phyloP scores from a whole-genome alignment of 2,113 vertebrate genomes.

The Notarius lentiginosus region DNA sequence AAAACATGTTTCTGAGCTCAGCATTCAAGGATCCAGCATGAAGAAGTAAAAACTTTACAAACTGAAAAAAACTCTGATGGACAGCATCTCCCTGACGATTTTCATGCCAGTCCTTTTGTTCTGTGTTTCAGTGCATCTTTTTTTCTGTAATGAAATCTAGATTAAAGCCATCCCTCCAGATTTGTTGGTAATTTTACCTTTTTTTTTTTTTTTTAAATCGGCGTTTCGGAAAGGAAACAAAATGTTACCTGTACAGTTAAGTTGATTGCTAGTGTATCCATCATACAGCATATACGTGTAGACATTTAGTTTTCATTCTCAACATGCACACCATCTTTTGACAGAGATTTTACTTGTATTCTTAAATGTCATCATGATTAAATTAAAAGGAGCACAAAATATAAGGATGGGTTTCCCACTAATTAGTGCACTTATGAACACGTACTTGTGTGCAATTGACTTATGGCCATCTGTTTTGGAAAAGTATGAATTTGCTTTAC shows the following conservation, averaged over 20 bases:
- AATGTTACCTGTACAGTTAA: not conserved
- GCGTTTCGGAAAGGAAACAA: not conserved
- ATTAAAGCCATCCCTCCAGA: not conserved
- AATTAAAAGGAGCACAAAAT: not conserved
- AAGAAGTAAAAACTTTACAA: conserved; percentile 70
- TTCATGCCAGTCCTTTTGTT: not conserved
- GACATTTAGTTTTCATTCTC: not conserved
- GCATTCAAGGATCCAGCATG: conserved; percentile 68
- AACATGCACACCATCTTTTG: not conserved
- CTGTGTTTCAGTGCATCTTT: not conserved
- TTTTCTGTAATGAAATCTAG: not conserved
- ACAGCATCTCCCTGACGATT: not conserved
- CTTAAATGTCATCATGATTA: not conserved
- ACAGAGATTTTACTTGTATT: not conserved
- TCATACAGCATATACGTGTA: not conserved
- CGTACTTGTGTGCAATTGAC: not conserved
- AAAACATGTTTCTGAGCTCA: conserved; percentile 61
- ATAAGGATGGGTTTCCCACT: not conserved
- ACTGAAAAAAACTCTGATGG: conserved; percentile 24
- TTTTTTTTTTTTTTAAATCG: not conserved
- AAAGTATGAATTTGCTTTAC: not conserved
- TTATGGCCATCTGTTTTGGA: not conserved
- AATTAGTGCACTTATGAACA: conserved; percentile 16
- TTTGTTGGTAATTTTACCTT: not conserved
- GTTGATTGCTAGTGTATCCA: not conserved